Evolutionary conservation across 92 coral and sea anemone genomes (phyloP).

Genomic region (Parazoanthus atlanticus): DNA sequence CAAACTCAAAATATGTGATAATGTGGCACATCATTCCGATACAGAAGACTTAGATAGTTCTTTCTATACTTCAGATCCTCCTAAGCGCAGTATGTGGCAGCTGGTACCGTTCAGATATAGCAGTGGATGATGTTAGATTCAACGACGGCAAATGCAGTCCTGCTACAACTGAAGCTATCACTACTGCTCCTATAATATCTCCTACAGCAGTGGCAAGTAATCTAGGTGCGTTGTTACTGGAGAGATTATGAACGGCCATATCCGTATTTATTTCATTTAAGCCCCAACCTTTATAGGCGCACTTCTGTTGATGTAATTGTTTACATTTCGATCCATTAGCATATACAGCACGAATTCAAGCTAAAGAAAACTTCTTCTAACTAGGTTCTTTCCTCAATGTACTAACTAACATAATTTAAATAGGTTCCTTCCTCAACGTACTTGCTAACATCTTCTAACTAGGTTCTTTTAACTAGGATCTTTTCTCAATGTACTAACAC

Average conservation of each 20-base stretch:
- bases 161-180: not conserved
- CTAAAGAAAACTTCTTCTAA: too few species aligned
- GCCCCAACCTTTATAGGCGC: not conserved
- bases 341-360: too few species aligned
- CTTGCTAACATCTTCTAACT: too few species aligned
- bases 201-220: not conserved
- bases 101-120: conserved; percentile 34
- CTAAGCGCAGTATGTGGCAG: conserved; percentile 13
- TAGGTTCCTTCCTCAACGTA: too few species aligned
- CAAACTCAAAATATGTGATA: not conserved
- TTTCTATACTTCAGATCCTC: not conserved
- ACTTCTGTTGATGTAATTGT: too few species aligned
- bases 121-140: conserved; percentile 25
- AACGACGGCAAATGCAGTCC: conserved; percentile 7
- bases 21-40: not conserved
- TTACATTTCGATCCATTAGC: too few species aligned
- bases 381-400: too few species aligned
- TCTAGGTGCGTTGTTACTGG: not conserved
- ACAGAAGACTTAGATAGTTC: not conserved
- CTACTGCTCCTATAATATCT: not conserved
- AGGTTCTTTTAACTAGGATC: too few species aligned
- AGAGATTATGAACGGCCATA: not conserved
- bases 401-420: too few species aligned
- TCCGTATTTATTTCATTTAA: not conserved
- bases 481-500: too few species aligned